phyloP scores from a whole-genome alignment of 1,140 invertebrate genomes.

The Ips nitidus region DNA sequence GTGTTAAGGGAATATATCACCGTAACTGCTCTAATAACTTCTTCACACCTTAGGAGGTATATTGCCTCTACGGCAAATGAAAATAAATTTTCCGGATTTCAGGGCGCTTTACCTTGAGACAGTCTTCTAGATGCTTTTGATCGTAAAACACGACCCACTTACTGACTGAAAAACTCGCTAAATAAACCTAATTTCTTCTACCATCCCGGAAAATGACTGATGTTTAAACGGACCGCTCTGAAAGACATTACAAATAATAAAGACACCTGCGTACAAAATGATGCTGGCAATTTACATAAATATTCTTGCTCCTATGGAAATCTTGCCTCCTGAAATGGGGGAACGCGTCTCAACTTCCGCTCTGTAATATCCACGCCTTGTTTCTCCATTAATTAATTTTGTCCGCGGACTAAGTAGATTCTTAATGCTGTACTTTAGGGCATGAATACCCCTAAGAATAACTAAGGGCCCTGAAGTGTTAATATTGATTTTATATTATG shows the following conservation, averaged over 20 bases:
- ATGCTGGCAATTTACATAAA: slow-evolving; percentile 22
- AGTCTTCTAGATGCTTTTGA: background rate
- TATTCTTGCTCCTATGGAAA: slow-evolving; percentile 25
- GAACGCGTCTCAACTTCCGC: slow-evolving; percentile 25
- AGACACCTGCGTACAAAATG: slow-evolving; percentile 21
- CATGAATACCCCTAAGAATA: slow-evolving; percentile 29
- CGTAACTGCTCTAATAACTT: slow-evolving; percentile 29
- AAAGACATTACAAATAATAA: slow-evolving; percentile 10
- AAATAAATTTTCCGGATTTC: slow-evolving; percentile 31
- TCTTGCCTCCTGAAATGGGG: slow-evolving; percentile 24
- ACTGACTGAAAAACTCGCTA: background rate
- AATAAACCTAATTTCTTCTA: background rate
- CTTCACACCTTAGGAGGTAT: slow-evolving; percentile 35
- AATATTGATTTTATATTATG: too few relatives aligned
- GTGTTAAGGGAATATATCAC: slow-evolving; percentile 30
- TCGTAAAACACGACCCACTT: background rate
- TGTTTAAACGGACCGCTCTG: background rate
- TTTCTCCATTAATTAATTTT: slow-evolving; percentile 35
- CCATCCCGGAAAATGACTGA: slow-evolving; percentile 5
- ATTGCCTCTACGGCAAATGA: slow-evolving; percentile 26
- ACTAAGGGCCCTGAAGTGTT: slow-evolving; percentile 21
- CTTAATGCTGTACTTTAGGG: slow-evolving; percentile 32
- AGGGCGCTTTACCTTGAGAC: slow-evolving; percentile 7
- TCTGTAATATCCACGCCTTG: slow-evolving; percentile 27
- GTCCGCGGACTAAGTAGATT: slow-evolving; percentile 34